Base-by-base conservation (phyloP, 2,113 vertebrate genomes). In the Podilymbus podiceps region DNA sequence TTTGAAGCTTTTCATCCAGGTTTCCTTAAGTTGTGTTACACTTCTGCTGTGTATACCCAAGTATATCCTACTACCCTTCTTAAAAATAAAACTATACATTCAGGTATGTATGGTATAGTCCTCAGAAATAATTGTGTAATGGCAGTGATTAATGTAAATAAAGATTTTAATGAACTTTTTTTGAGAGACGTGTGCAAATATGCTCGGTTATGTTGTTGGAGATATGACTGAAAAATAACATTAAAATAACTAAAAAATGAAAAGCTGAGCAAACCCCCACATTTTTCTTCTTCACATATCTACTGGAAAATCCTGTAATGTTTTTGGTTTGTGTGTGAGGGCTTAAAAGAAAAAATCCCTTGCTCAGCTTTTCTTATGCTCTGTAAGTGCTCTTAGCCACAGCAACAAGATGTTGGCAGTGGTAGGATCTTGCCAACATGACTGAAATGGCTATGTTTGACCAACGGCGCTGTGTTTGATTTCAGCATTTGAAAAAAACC, bases 271-370 rank as follows among this genome's bases (percentile, higher is more conserved):
- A 97, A 95, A 87, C 23, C 2, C 1, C 12, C n/a, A 89, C 12
- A 17, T 92, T 97, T 97, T 95, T 56, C 35, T 71, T 67, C 69
- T 95, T 64, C 28, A 81, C 50, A 4, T 95, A 68, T 74, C 52
- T 93, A 94, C 71, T 93, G 94, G 85, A 93, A 93, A 71, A 69
- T 78, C 23, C 50, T 92, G 38, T 94, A 75, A 88, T 96, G 94
- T 93, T 79, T 93, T 95, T 58, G 75, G 40, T 25, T 86, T 31
- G 11, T 85, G n/a, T 52, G 19, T 64, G 47, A 64, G 67, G 30
- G n/a, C 6, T 72, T 76, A 83, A 72, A 55, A 55, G 76, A 74
- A 55, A 55, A 80, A 74, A 60, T 73, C 44, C 11, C 17, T 71
- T 4, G 9, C 79, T 89, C 42, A 49, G 52, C 17, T 63, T 84